phyloP scores from a whole-genome alignment of 2,888 invertebrate species.

The Pachymerium ferrugineum region DNA sequence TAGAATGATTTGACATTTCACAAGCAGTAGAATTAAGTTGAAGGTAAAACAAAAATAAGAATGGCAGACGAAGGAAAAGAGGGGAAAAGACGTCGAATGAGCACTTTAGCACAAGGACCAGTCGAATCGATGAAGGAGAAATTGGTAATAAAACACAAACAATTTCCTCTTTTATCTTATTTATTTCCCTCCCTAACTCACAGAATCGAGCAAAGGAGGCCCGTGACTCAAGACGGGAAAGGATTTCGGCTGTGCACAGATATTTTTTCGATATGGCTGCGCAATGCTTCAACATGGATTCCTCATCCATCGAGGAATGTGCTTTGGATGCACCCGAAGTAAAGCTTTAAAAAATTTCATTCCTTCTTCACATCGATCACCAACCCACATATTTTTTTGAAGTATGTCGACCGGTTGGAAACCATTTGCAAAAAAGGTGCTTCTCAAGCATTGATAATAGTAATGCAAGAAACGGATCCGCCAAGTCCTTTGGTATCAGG shows the following conservation, averaged over 20 bases:
- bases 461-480: background rate
- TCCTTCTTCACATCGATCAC: too few relatives aligned
- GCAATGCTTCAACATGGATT: slow-evolving; percentile 41
- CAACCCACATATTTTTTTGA: background rate
- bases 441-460: background rate
- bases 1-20: too few relatives aligned
- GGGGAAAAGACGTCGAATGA: background rate
- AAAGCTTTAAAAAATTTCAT: too few relatives aligned
- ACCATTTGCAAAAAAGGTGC: background rate
- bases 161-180: background rate
- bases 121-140: background rate
- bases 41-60: too few relatives aligned
- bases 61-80: background rate
- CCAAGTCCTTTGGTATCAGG: slow-evolving; percentile 30
- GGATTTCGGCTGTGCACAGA: slow-evolving; percentile 56
- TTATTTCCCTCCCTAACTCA: too few relatives aligned
- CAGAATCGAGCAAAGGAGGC: slow-evolving; percentile 54
- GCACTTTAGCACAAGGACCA: background rate
- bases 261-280: slow-evolving; percentile 64
- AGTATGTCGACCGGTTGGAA: background rate
- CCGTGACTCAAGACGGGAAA: slow-evolving; percentile 50
- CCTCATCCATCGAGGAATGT: slow-evolving; percentile 58
- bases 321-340: slow-evolving; percentile 62
- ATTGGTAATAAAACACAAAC: background rate
- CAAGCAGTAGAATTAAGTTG: too few relatives aligned